Base-by-base conservation (phyloP, 64 coral and sea anemone species). In the Montipora sp. region DNA sequence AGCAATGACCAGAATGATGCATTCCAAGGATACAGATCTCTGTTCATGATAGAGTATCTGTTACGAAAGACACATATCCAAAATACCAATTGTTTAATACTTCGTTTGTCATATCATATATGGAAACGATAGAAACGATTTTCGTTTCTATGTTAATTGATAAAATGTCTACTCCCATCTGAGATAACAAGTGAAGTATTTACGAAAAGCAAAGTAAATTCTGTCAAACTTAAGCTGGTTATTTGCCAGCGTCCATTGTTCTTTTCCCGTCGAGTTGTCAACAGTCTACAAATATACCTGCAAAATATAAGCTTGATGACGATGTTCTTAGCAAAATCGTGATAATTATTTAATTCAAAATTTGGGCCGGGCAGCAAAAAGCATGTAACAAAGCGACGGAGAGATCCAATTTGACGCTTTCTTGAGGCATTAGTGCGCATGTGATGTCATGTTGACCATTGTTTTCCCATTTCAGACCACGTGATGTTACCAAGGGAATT, bases 161-260 rank as follows among this genome's bases (percentile, higher is more conserved):
- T 36, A 2, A 36, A 36, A 36, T 36, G 36, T 36, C 36, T 36
- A 36, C 36, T 36, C 82, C 63, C 8, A 22, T 71, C 4, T 14
- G 43, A 18, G 45, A 70, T 13, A 13, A 10, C 10, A 85, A 49
- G 15, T 48, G 15, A 85, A 47, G 68, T 47, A 84, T 84, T 71
- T 49, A 71, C 4, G 15, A 23, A 8, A 8, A 49, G 1, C 18
- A 5, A 22, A 71, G 2, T 47, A 47, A 48, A 19, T 3, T 45
- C 13, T 58, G 7, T 84, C 63, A 22, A 72, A 48, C 70, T 49
- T 72, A 10, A 48, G 44, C 65, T 85, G 82, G 82, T 85, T 7
- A 70, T n/a, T 18, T 71, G 82, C 82, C 82, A 85, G 82, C 82
- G 61, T 71, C 82, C 10, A 85, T 50, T 85, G 82, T 85, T 22